phyloP scores from a whole-genome alignment of 2,113 vertebrate genomes.

The Scartelaos histophorus region DNA sequence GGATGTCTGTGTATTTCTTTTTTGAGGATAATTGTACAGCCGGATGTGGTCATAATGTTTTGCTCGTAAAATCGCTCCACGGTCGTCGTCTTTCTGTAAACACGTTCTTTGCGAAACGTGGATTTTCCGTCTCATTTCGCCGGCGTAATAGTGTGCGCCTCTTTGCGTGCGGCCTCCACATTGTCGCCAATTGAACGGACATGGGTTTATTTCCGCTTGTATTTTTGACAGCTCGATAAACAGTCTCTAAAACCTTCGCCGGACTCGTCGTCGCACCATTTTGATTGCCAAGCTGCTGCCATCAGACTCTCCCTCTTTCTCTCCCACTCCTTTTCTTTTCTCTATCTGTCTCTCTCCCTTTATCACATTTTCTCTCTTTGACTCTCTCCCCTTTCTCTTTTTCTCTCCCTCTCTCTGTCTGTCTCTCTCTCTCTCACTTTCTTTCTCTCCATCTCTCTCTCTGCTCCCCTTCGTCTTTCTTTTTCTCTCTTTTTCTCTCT shows the following conservation, averaged over 20 bases:
- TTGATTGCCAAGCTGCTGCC: slow-evolving; percentile 50
- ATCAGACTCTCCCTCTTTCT: slow-evolving; percentile 18
- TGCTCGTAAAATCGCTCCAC: not conserved
- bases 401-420: too few species aligned
- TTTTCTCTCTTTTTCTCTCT: too few species aligned
- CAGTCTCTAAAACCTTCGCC: slow-evolving; percentile 49
- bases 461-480: not conserved
- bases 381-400: too few species aligned
- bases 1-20: too few species aligned
- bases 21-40: too few species aligned
- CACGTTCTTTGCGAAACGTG: not conserved
- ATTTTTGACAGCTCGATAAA: slow-evolving; percentile 61
- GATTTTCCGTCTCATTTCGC: slow-evolving; percentile 5
- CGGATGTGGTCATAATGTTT: not conserved
- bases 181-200: slow-evolving; percentile 41
- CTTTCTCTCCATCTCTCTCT: slow-evolving; percentile 7
- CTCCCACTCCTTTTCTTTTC: not conserved
- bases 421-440: too few species aligned
- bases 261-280: slow-evolving; percentile 26
- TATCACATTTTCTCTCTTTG: too few species aligned
- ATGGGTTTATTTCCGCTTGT: slow-evolving; percentile 24
- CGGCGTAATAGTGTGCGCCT: slow-evolving; percentile 32
- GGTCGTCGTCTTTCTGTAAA: not conserved
- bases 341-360: too few species aligned
- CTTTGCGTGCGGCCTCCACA: slow-evolving; percentile 40